These are phyloP conservation scores for Paraescarpia echinospica DNA, from an alignment of 1,140 invertebrate genomes.

Conservation along the genomic window DNA sequence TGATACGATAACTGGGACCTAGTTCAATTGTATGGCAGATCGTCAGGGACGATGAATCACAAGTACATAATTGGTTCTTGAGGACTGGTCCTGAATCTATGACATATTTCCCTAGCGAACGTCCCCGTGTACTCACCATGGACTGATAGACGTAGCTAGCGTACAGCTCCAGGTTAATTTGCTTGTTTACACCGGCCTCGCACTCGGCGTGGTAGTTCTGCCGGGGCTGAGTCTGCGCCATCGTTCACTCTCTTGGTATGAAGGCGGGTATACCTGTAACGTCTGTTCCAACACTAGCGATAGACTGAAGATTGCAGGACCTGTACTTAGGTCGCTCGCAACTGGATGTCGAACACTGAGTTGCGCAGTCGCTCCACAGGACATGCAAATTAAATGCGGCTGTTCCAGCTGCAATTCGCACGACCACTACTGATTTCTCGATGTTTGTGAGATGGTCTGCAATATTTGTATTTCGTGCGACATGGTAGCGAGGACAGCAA, in stretches of 20 bases:
- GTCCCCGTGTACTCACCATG: conserved; percentile 67
- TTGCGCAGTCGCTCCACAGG: background rate
- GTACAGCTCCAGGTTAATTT: conserved; percentile 84
- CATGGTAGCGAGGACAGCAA: background rate
- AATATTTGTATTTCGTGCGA: background rate
- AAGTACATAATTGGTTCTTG: no score
- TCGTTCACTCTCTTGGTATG: conserved; percentile 24
- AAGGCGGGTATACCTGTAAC: background rate
- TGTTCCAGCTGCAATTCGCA: background rate
- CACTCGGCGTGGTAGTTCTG: conserved; percentile 77
- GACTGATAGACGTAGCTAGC: conserved; percentile 81
- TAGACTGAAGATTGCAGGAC: background rate
- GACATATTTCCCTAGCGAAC: background rate
- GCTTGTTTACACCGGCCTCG: conserved; percentile 78
- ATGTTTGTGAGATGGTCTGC: background rate
- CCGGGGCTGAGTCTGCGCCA: conserved; percentile 52
- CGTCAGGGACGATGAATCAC: no score
- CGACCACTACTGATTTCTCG: background rate
- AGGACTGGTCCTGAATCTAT: no score
- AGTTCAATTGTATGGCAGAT: background rate
- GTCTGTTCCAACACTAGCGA: background rate
- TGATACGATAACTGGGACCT: background rate
- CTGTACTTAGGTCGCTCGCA: background rate
- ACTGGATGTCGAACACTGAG: background rate
- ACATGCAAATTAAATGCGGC: background rate